Evolutionary conservation across 64 coral and sea anemone species (phyloP).

Genomic region (Actinia equina): DNA sequence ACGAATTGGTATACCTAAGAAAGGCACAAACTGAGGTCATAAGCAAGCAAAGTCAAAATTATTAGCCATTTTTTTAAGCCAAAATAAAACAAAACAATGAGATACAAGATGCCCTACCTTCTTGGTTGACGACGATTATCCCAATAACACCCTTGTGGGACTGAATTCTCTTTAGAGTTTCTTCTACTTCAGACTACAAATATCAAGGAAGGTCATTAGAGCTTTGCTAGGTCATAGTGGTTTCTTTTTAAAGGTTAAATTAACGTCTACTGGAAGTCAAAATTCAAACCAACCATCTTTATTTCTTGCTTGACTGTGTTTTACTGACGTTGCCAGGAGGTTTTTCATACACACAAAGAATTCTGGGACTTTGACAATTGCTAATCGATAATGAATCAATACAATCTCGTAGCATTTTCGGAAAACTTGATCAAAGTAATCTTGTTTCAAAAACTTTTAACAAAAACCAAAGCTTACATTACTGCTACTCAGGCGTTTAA

Average conservation of each 20-base stretch:
- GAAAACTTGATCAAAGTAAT: neutral
- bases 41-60: neutral
- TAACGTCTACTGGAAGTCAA: conserved; percentile 37
- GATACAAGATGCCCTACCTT: conserved; percentile 58
- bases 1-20: conserved; percentile 91
- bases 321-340: conserved; percentile 84
- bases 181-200: conserved; percentile 94
- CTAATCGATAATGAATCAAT: conserved; percentile 4
- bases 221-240: conserved; percentile 13
- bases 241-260: neutral
- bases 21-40: neutral
- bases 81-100: conserved; percentile 17
- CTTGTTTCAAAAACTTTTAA: neutral
- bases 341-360: conserved; percentile 20
- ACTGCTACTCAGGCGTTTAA: neutral
- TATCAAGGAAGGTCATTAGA: neutral
- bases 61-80: neutral
- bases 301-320: conserved; percentile 50
- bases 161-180: conserved; percentile 94
- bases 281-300: conserved; percentile 75
- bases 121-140: conserved; percentile 84
- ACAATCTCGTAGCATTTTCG: neutral
- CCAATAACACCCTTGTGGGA: conserved; percentile 94
- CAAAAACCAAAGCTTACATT: neutral
- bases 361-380: conserved; percentile 35